These are phyloP conservation scores for Pollenia amentaria DNA, from an alignment of 2,888 invertebrate species.

Conservation along the genomic window DNA sequence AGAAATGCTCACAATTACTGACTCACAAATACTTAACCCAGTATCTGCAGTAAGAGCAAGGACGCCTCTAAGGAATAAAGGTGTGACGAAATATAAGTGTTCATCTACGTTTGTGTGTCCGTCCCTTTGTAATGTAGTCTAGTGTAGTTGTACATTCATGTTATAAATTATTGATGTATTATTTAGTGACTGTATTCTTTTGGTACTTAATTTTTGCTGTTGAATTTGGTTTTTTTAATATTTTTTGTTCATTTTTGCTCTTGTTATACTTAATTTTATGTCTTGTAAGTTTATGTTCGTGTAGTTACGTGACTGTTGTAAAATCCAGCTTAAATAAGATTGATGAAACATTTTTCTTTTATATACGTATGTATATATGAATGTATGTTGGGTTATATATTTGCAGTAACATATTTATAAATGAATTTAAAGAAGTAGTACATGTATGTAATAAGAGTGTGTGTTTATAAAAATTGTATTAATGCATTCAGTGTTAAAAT, in stretches of 20 bases:
- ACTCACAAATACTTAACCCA: too few relatives aligned
- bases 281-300: slow-evolving; percentile 73
- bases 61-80: neutral
- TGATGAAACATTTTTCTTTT: slow-evolving; percentile 52
- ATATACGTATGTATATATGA: neutral
- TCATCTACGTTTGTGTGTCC: neutral
- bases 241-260: slow-evolving; percentile 32
- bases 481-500: too few relatives aligned
- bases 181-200: slow-evolving; percentile 62
- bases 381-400: neutral
- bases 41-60: neutral
- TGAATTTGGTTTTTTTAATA: slow-evolving; percentile 12
- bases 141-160: slow-evolving; percentile 19
- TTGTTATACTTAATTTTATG: slow-evolving; percentile 72
- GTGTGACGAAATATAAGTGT: neutral
- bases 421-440: slow-evolving; percentile 1
- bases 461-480: neutral
- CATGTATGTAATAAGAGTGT: neutral
- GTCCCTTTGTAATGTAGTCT: neutral
- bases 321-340: slow-evolving; percentile 70
- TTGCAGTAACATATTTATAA: neutral
- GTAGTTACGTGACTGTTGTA: slow-evolving; percentile 71
- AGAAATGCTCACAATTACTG: neutral
- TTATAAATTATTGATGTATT: slow-evolving; percentile 71
- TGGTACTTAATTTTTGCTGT: slow-evolving; percentile 49